Conservation (phyloP, 2,888 invertebrate species). For the Pogonocherus hispidulus region DNA sequence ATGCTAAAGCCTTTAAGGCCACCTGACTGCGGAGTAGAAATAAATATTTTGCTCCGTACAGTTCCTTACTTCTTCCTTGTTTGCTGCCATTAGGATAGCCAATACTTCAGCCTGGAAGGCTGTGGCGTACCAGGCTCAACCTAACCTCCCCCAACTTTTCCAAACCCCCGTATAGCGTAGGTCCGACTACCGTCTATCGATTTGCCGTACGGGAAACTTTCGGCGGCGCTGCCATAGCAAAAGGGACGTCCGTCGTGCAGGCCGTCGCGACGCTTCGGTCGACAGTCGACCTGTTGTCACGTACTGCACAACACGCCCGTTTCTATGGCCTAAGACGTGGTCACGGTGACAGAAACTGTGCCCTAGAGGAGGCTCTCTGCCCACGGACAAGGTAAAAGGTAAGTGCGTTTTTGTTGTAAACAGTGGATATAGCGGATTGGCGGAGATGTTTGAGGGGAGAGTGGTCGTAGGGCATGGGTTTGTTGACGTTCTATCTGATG, state of each 20-base stretch:
- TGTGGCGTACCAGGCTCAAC: too few relatives aligned
- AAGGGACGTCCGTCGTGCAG: constrained; percentile 46
- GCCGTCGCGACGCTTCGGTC: constrained; percentile 44
- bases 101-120: too few relatives aligned
- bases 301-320: constrained; percentile 38
- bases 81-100: too few relatives aligned
- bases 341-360: constrained; percentile 20
- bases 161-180: not conserved
- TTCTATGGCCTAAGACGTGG: constrained; percentile 48
- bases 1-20: too few relatives aligned
- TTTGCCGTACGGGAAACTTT: not conserved
- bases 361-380: not conserved
- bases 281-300: constrained; percentile 54
- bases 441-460: not conserved
- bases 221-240: constrained; percentile 41
- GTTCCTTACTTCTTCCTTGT: too few relatives aligned
- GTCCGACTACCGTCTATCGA: constrained; percentile 7
- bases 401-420: not conserved
- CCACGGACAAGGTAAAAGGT: not conserved
- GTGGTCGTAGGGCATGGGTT: not conserved
- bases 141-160: not conserved
- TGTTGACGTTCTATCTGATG: not conserved
- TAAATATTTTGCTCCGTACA: too few relatives aligned
- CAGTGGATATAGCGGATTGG: not conserved
- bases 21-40: too few relatives aligned